phyloP scores from a whole-genome alignment of 2,888 invertebrate species.

The Ptychoptera albimana region DNA sequence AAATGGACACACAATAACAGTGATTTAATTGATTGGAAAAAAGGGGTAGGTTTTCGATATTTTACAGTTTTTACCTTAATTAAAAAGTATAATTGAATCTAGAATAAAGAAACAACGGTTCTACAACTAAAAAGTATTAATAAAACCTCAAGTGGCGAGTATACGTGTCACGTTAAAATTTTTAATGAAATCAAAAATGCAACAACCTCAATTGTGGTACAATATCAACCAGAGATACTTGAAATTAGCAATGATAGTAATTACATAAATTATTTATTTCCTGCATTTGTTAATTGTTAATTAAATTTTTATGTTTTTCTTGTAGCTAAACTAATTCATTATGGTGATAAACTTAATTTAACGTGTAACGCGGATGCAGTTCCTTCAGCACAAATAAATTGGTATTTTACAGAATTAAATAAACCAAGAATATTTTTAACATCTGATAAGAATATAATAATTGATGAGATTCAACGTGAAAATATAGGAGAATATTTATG shows the following conservation, averaged over 20 bases:
- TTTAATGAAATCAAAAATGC: conserved; percentile 4
- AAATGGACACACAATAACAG: too few species aligned
- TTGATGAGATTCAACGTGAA: conserved; percentile 3
- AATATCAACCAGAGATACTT: conserved; percentile 7
- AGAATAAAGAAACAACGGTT: not conserved
- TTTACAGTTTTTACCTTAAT: too few species aligned
- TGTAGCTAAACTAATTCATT: conserved; percentile 1
- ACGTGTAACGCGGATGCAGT: conserved; percentile 6
- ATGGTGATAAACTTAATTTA: conserved; percentile 4
- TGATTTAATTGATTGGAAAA: too few species aligned
- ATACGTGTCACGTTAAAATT: conserved; percentile 9
- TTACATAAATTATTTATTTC: not conserved
- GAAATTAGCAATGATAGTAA: conserved; percentile 3
- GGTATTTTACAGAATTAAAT: conserved; percentile 3
- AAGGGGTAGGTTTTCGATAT: too few species aligned
- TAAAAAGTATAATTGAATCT: not conserved
- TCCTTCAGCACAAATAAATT: conserved; percentile 7
- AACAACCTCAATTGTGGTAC: conserved; percentile 6
- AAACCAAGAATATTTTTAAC: not conserved
- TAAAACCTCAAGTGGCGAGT: conserved; percentile 5
- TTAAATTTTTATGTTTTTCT: not conserved
- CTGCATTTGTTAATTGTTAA: too few species aligned
- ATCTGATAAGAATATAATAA: not conserved
- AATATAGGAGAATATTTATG: conserved; percentile 18
- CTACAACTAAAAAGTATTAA: not conserved